Base-by-base conservation (phyloP, 1,140 invertebrate genomes). In the Heliconius nattereri region DNA sequence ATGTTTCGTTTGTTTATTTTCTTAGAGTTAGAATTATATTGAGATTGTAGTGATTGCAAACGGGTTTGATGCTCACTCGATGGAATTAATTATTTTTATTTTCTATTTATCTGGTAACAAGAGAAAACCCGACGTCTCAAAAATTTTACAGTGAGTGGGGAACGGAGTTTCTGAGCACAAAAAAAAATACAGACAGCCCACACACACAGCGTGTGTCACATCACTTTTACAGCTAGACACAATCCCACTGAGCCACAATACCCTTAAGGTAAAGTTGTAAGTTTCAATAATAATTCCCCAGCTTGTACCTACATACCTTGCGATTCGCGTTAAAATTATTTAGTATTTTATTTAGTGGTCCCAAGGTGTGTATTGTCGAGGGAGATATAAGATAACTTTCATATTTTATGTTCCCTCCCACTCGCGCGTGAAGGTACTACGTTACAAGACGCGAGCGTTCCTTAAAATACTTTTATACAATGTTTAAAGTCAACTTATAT, bases 381-480 rank as follows among this genome's bases (percentile, higher is more conserved):
- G 60, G 23, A 66, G 60, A 66, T 66, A 26, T 66, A 66, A 66
- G 26, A 66, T 66, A 66, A 66, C 23, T 66, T 66, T 66, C 60
- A 26, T 66, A 66, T 66, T 66, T 66, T 66, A 66, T 66, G 60
- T 66, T 26, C 26, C 29, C 26, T 16, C 60, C 26, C 60, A 66
- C 26, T 29, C 60, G 6, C 16, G 60, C 13, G n/a, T 9, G 7
- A 0, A 26, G 60, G 60, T 9, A 26, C 60, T n/a, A 66, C 49
- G 60, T 66, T 66, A 66, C 60, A 29, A 66, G 60, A 66, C 23
- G 11, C 60, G 60, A 66, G 60, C 60, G 60, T 66, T 66, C 7
- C 9, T n/a, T 23, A 1, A 3, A 6, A 23, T n/a, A 3, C 8
- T 57, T 23, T 23, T 8, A 23, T 57, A 23, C 54, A 23, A n/a